Percentiles rank a stretch among this genome's conserved stretches.
Evolutionary conservation across 1,140 invertebrate genomes (phyloP).

Genomic region (Mercenaria mercenaria): DNA sequence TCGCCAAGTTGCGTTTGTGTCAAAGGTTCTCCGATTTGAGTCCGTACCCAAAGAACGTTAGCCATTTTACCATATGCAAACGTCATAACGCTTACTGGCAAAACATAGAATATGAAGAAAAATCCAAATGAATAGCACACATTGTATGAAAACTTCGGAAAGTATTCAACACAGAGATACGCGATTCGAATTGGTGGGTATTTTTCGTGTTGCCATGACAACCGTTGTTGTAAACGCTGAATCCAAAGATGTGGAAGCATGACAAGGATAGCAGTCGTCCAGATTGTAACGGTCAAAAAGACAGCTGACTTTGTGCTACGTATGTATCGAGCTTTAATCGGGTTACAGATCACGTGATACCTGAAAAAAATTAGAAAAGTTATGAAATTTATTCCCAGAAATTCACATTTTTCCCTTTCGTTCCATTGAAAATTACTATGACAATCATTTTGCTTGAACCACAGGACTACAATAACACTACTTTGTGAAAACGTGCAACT

Average conservation of each 20-base stretch:
- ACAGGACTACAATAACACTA: not conserved
- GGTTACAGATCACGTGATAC: slow-evolving; percentile 74
- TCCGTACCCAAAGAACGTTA: slow-evolving; percentile 65
- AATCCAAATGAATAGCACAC: slow-evolving; percentile 89
- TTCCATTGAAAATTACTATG: too few relatives aligned
- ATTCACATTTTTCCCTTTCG: too few relatives aligned
- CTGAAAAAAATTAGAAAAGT: slow-evolving; percentile 57
- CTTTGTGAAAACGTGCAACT: not conserved
- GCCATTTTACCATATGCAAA: slow-evolving; percentile 69
- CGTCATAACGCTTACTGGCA: slow-evolving; percentile 67
- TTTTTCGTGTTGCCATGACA: slow-evolving; percentile 89
- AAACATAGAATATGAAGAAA: slow-evolving; percentile 65
- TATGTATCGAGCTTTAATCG: slow-evolving; percentile 65
- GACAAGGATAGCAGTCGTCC: slow-evolving; percentile 60
- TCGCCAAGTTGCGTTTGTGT: slow-evolving; percentile 1
- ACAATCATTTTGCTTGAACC: not conserved
- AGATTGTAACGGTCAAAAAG: slow-evolving; percentile 50
- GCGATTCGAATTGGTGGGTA: slow-evolving; percentile 90
- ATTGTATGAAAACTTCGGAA: slow-evolving; percentile 89
- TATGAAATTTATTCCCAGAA: not conserved
- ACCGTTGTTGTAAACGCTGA: slow-evolving; percentile 54
- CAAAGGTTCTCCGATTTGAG: slow-evolving; percentile 60
- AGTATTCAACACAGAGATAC: slow-evolving; percentile 87
- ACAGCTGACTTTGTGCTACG: slow-evolving; percentile 63
- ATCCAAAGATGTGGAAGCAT: slow-evolving; percentile 68